Evolutionary conservation across 1,140 invertebrate species (phyloP), one percentile per base, ranked within the genome.

Genomic region (Pollicipes pollicipes): DNA sequence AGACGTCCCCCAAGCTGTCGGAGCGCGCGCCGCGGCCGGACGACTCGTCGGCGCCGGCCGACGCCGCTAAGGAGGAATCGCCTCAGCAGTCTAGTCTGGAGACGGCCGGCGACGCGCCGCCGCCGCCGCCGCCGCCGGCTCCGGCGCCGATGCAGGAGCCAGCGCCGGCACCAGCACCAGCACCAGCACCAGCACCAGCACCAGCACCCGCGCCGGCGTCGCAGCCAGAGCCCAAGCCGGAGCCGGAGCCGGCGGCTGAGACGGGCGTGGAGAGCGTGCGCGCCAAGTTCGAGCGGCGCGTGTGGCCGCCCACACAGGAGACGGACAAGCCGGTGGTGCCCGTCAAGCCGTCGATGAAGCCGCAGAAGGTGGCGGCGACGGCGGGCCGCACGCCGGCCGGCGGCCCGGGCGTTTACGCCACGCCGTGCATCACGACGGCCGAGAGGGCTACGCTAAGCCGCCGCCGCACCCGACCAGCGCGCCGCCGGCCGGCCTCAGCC

Each of bases 61-160:
- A 79, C 2, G 88, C 90, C 72, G 90, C 92, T 76, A 95, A 95
- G 78, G 82, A 92, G 28, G 86, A 89, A 67, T 93, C 91, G 78
- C 93, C 90, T 37, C 91, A 94, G 73, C 94, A 94, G 77, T 91
- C 92, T 80, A 80, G 94, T 30, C 95, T 91, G 92, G 91, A 93
- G 80, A 85, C 27, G 26, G 70, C 74, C 35, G 67, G 69, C 29
- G 45, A 70, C 37, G 72, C 72, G 45, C 73, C 74, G 58, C 68
- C 68, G 30, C 69, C 66, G 30, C 69, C 66, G 29, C 45, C 73
- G 17, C 30, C 69, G 26, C 72, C 68, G 68, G 75, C 73, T 10
- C 30, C 66, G 16, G 58, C 35, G 28, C 24, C 70, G 70, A 72
- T 37, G 37, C n/a, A n/a, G n/a, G n/a, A n/a, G n/a, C n/a, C n/a